Evolutionary conservation across 2,888 invertebrate species (phyloP), one percentile per base, ranked within the genome.

Genomic region (Onchidella celtica): DNA sequence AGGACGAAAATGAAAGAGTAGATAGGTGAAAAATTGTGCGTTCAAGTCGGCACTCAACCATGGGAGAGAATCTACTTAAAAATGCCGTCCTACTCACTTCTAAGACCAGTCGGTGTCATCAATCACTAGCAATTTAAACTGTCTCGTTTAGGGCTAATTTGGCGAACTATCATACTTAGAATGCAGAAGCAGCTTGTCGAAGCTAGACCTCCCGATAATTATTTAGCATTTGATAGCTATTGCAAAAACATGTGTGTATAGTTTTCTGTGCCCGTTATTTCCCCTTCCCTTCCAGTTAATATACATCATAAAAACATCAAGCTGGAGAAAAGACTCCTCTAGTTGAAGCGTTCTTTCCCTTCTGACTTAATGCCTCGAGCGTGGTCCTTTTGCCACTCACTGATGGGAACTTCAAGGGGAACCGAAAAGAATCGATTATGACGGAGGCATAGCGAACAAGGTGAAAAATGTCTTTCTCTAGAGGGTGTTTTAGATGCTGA

Each of bases 81-180:
- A 63, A 63, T 57, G 21, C 27, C 24, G 11, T 63, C 36, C 76
- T 76, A 47, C 32, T n/a, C n/a, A n/a, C n/a, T n/a, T n/a, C n/a
- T n/a, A n/a, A n/a, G n/a, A n/a, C 2, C 34, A 4, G 3, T 3
- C 57, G 66, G 3, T 4, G 24, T 38, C 59, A 78, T 78, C 78
- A 68, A 78, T 78, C 78, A 78, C 59, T 36, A 17, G 17, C 59
- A 69, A 78, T 69, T 69, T 78, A 69, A 69, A 68, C 78, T 78
- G 78, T 78, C 78, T 78, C 78, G 78, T 78, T 78, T 59, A 78
- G 69, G 32, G 78, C 27, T 78, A 69, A 69, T 78, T 69, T 69
- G 59, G 78, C 69, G 21, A 65, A 61, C 78, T 69, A 57, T 69
- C 69, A 69, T n/a, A n/a, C 69, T 21, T 32, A 21, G 4, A 17